A percentile compares a stretch with the other conserved stretches of the same genome.
phyloP scores from a whole-genome alignment of 2,797 vertebrate species.

The Rhinophrynus dorsalis region DNA sequence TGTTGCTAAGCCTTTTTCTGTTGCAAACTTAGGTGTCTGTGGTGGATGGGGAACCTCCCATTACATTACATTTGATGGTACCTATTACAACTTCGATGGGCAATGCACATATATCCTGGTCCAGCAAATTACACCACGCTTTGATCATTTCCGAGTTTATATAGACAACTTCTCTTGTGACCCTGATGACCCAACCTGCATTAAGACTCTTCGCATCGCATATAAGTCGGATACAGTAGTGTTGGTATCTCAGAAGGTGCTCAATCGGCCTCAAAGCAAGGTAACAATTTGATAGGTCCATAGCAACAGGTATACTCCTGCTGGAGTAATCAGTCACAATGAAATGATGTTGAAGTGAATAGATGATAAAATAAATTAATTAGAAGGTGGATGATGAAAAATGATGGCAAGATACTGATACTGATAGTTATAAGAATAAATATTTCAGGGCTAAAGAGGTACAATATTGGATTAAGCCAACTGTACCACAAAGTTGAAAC shows the following conservation, averaged over 20 bases:
- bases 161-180: conserved; percentile 49
- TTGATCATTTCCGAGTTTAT: conserved; percentile 54
- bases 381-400: too few species aligned
- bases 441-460: too few species aligned
- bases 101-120: conserved; percentile 61
- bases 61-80: conserved; percentile 63
- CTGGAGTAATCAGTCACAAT: too few species aligned
- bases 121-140: conserved; percentile 50
- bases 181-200: conserved; percentile 19
- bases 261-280: conserved; percentile 37
- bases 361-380: too few species aligned
- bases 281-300: conserved; percentile 39
- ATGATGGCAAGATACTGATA: too few species aligned
- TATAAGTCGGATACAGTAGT: conserved; percentile 47
- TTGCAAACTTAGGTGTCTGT: conserved; percentile 56
- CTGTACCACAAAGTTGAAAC: too few species aligned
- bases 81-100: conserved; percentile 53
- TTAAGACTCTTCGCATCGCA: conserved; percentile 51
- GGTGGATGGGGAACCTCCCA: conserved; percentile 54
- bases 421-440: too few species aligned
- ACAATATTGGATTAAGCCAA: too few species aligned
- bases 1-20: too few species aligned
- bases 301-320: neutral
- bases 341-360: too few species aligned
- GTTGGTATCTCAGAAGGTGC: conserved; percentile 29